Evolutionary conservation across 23 tunicate genomes (phyloP).

Genomic region (Phallusia fumigata): DNA sequence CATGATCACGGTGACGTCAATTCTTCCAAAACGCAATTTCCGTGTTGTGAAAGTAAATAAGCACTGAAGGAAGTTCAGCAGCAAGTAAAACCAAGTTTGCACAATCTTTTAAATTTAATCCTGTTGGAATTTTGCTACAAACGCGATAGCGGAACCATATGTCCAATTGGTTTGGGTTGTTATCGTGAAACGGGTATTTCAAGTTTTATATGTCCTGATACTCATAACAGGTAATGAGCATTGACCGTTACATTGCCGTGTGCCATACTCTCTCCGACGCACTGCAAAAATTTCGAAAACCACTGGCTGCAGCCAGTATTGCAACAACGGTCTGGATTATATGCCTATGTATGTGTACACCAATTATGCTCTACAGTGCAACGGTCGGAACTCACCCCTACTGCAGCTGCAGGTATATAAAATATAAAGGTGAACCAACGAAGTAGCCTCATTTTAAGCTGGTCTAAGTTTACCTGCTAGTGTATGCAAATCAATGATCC

Average conservation of each 20-base stretch:
- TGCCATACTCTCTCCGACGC: constrained; percentile 68
- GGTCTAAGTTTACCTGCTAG: too few relatives aligned
- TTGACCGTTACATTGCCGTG: constrained; percentile 80
- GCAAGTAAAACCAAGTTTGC: too few relatives aligned
- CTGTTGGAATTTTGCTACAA: too few relatives aligned
- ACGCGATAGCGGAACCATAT: neutral
- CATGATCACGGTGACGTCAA: too few relatives aligned
- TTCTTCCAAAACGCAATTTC: too few relatives aligned
- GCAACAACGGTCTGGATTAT: constrained; percentile 49
- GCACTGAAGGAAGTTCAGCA: too few relatives aligned
- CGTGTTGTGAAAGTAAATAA: too few relatives aligned
- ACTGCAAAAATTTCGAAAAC: constrained; percentile 43
- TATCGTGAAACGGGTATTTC: neutral
- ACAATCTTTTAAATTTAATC: too few relatives aligned
- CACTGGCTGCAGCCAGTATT: constrained; percentile 24
- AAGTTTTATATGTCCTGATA: neutral
- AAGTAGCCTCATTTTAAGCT: too few relatives aligned
- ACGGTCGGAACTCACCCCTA: constrained; percentile 47
- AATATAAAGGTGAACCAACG: too few relatives aligned
- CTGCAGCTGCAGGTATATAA: constrained; percentile 59
- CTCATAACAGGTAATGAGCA: constrained; percentile 64
- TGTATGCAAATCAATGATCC: too few relatives aligned
- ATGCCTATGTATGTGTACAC: constrained; percentile 38
- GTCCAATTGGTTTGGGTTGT: too few relatives aligned
- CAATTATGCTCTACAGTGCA: constrained; percentile 48